These are phyloP conservation scores for Apocrypta bakeri DNA, from an alignment of 1,140 invertebrate species.

Conservation along the genomic window DNA sequence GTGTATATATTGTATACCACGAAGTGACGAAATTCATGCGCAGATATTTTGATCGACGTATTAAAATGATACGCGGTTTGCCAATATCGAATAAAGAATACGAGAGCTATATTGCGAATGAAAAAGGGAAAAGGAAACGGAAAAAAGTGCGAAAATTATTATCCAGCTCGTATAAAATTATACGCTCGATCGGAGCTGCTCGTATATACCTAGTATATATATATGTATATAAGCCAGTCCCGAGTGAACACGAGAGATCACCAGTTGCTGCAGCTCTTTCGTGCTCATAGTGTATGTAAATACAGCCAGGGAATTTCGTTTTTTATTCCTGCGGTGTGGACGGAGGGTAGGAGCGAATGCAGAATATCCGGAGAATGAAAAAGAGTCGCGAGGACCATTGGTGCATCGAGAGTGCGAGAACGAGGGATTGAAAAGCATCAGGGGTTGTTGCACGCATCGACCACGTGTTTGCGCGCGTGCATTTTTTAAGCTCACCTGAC, in stretches of 20 bases:
- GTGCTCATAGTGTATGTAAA: background rate
- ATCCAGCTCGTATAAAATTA: slow-evolving; percentile 21
- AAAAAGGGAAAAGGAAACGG: slow-evolving; percentile 1
- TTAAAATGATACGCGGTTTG: background rate
- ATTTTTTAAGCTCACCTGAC: background rate
- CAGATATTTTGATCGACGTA: background rate
- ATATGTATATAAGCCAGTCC: no score
- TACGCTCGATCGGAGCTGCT: slow-evolving; percentile 23
- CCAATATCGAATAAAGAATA: slow-evolving; percentile 18
- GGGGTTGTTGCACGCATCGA: background rate
- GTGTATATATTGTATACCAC: no score
- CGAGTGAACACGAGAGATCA: no score
- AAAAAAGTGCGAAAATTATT: slow-evolving; percentile 32
- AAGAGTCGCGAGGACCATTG: background rate
- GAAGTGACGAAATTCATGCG: background rate
- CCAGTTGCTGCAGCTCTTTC: slow-evolving; percentile 39
- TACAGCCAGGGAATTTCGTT: background rate
- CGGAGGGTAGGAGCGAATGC: background rate
- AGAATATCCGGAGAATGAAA: slow-evolving; percentile 37
- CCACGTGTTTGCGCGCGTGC: slow-evolving; percentile 38
- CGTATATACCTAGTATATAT: background rate
- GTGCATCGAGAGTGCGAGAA: background rate
- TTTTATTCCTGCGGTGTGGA: slow-evolving; percentile 13
- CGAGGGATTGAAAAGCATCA: slow-evolving; percentile 15
- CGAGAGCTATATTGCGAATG: slow-evolving; percentile 19